Conservation (phyloP, 2,113 vertebrate species). For the Laticauda laticaudata region DNA sequence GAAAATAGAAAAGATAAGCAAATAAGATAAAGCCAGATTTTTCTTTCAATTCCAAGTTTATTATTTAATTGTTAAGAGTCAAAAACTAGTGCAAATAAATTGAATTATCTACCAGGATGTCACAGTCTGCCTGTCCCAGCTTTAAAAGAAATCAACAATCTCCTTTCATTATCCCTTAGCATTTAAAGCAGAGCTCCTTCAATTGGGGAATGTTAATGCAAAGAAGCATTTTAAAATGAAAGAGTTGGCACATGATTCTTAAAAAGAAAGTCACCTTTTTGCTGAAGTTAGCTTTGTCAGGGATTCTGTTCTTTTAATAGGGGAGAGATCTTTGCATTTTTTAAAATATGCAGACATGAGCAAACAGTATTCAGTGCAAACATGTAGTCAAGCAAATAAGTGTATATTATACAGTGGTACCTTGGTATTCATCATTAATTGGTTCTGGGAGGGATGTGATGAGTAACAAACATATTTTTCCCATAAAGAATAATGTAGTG, state of each 20-base stretch:
- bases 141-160: neutral
- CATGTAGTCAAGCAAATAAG: neutral
- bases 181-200: slow-evolving; percentile 33
- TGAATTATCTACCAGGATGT: neutral
- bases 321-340: neutral
- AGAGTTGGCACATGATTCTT: slow-evolving; percentile 26
- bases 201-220: slow-evolving; percentile 23
- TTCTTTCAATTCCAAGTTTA: neutral
- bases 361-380: slow-evolving; percentile 2
- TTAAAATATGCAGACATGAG: slow-evolving; percentile 2
- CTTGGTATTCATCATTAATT: neutral
- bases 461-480: neutral
- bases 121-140: neutral
- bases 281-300: slow-evolving; percentile 38
- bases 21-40: neutral
- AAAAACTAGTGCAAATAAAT: neutral
- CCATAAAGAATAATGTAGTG: neutral
- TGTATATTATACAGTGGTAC: neutral
- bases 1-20: neutral
- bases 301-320: neutral
- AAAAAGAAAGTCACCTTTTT: slow-evolving; percentile 34
- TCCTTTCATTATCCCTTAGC: slow-evolving; percentile 16
- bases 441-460: neutral
- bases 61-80: neutral
- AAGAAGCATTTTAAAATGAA: slow-evolving; percentile 47